Conservation (phyloP, 1,140 invertebrate genomes). For the Sycophaga agraensis region DNA sequence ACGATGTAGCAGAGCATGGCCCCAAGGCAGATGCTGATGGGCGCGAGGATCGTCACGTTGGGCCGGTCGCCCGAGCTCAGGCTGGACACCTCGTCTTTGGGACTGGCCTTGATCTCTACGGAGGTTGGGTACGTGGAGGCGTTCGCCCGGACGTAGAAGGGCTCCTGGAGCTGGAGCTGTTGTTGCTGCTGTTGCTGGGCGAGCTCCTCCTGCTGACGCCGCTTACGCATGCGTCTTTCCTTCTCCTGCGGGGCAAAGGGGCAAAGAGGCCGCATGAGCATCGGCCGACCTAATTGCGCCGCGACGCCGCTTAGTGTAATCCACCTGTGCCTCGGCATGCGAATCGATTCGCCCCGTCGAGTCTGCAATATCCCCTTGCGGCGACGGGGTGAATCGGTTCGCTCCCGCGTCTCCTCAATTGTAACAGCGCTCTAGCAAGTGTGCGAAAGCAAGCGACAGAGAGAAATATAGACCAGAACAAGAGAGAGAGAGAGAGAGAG, state of each 20-base stretch:
- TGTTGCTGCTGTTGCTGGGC: slow-evolving; percentile 63
- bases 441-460: no score
- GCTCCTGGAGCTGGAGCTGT: slow-evolving; percentile 68
- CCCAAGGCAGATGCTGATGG: slow-evolving; percentile 73
- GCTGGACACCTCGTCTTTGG: slow-evolving; percentile 54
- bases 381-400: no score
- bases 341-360: no score
- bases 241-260: slow-evolving; percentile 59
- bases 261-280: not conserved
- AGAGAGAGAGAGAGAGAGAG: no score
- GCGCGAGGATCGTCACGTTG: slow-evolving; percentile 74
- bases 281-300: not conserved
- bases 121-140: slow-evolving; percentile 73
- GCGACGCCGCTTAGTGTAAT: slow-evolving; percentile 9
- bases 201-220: slow-evolving; percentile 74
- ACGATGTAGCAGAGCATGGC: slow-evolving; percentile 84
- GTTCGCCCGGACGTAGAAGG: slow-evolving; percentile 75
- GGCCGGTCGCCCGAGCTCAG: slow-evolving; percentile 60
- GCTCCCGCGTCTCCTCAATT: no score
- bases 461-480: no score
- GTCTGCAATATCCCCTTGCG: no score
- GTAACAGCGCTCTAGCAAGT: no score
- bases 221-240: slow-evolving; percentile 73
- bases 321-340: no score
- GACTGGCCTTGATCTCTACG: slow-evolving; percentile 71